Base-by-base conservation (phyloP, 2,888 invertebrate genomes). In the Agrotis segetum region DNA sequence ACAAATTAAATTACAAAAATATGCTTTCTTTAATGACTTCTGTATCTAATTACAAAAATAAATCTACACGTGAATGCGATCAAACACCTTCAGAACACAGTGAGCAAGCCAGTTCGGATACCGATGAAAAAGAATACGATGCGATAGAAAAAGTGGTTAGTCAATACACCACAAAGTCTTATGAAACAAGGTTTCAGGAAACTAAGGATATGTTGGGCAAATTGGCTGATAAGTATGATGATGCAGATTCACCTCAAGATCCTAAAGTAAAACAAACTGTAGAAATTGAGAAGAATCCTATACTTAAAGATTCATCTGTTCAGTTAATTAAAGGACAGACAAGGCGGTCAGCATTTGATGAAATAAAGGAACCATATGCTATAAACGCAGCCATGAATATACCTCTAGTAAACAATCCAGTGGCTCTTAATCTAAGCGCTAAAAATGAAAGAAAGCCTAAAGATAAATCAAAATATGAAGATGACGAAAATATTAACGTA, bases 141-240 rank as follows among this genome's bases (percentile, higher is more conserved):
- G 93, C 89, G 4, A 94, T 95, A 66, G 96, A 96, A 77, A 92
- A 93, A 85, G 90, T 91, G 66, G 94, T 96, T 0, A 90, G 93
- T 68, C 91, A 95, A 84, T 93, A 91, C 60, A 95, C 96, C 2
- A 88, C 93, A 53, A 96, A 96, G 80, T 91, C 95, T 24, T 96
- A 95, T 61, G 95, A 95, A 84, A 94, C 92, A 2, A 89, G 95
- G 80, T 96, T 84, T 80, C 90, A 93, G 82, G 95, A 96, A 85
- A 96, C 95, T 14, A 93, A 93, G 78, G 91, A 93, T n/a, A 92
- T 96, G 94, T 88, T 96, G 5, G 78, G 85, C 3, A 90, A 92
- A 81, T 85, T 96, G 86, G 95, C 96, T 19, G 93, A 95, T 77
- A 87, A 83, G 56, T 91, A 91, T 69, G 95, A 96, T 4, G 87